Evolutionary conservation across 2,113 vertebrate genomes (phyloP), one percentile per base, ranked within the genome.

Genomic region (Saccopteryx leptura): DNA sequence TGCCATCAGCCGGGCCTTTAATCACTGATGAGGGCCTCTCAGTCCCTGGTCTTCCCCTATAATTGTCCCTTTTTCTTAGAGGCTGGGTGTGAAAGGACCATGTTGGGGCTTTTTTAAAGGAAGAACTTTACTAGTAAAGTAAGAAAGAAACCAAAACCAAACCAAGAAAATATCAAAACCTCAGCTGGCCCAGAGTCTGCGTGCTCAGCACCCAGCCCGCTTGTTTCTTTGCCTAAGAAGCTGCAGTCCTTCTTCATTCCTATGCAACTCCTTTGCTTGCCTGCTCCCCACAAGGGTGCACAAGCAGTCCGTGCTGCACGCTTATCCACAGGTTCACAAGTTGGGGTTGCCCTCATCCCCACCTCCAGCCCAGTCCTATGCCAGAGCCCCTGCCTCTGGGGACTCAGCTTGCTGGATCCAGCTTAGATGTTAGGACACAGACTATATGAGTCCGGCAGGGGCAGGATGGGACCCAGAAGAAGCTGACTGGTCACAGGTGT

Each of bases 131-230:
- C 39, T 52, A 91, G 39, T 65, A 83, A 85, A 81, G 7, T 48
- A 88, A 72, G 31, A 93, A 28, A 69, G 33, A 63, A 48, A 88
- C 33, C 48, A 87, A 90, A 93, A 93, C 19, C 11, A 68, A 86
- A 39, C 5, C 48, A 88, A 85, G 21, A 74, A 84, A 78, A 74
- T 54, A 52, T 23, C 50, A 46, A 95, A 91, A 48, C 28, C 17
- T 72, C 28, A 31, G 13, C 39, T 56, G 17, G 7, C 10, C 12
- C 24, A 31, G 88, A 52, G 39, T 48, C 24, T 79, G 50, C 24
- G 28, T 0, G 0, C 7, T 75, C 14, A 81, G 28, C 50, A 31
- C 18, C 33, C 8, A 46, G 39, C 21, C 33, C 24, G 83, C 65
- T 74, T 28, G 11, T 48, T 33, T 65, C 88, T 63, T 28, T 52